phyloP scores from a whole-genome alignment of 2,888 invertebrate species.

The Oxytorus armatus region DNA sequence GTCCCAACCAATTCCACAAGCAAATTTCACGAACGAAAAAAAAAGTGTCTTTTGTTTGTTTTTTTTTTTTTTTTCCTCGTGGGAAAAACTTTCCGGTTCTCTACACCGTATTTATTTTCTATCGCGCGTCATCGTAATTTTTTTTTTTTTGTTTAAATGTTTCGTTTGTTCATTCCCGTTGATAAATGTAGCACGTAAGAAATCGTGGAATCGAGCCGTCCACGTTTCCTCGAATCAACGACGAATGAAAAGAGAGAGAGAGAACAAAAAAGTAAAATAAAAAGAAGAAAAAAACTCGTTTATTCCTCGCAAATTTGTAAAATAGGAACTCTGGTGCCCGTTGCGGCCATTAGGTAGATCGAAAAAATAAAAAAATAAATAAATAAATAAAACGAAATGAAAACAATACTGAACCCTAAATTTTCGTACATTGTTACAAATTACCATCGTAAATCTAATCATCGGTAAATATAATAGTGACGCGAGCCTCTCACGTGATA shows the following conservation, averaged over 20 bases:
- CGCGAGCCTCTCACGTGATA: constrained; percentile 55
- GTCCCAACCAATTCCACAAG: no score
- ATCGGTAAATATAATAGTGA: constrained; percentile 20
- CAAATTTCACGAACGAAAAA: neutral
- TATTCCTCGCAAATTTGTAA: constrained; percentile 63
- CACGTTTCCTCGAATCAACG: no score
- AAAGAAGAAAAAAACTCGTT: constrained; percentile 53
- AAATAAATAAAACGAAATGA: neutral
- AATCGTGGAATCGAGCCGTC: no score
- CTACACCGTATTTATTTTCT: constrained; percentile 59
- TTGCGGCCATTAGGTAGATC: constrained; percentile 41
- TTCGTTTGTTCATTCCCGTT: constrained; percentile 38
- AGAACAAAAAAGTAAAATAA: constrained; percentile 71
- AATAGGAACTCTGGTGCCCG: constrained; percentile 57
- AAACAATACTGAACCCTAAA: no score
- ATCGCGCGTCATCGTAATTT: constrained; percentile 31
- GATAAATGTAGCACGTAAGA: neutral
- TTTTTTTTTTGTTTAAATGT: constrained; percentile 40
- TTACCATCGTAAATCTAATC: no score
- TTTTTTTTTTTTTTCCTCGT: neutral
- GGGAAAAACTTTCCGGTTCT: constrained; percentile 3
- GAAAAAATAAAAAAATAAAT: neutral
- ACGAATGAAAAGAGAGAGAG: constrained; percentile 25
- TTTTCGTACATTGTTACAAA: constrained; percentile 8
- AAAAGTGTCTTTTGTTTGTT: no score